Base-by-base conservation (phyloP, 2,888 invertebrate genomes). In the Boloria euphrosyne region DNA sequence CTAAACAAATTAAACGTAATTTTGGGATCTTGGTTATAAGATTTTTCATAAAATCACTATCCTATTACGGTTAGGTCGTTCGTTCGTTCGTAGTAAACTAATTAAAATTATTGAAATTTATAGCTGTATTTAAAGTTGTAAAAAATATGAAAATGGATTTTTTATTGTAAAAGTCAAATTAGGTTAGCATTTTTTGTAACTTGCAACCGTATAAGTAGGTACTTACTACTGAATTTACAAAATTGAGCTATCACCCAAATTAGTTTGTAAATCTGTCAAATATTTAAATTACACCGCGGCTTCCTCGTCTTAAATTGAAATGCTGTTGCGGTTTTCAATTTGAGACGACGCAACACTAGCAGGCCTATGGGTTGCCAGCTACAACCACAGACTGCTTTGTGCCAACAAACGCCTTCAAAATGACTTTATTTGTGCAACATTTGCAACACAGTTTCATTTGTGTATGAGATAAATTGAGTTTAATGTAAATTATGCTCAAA, bases 271-370 rank as follows among this genome's bases (percentile, higher is more conserved):
- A 61, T 66, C 68, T 82, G 86, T 86, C 89, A 87, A 89, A 87
- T 84, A 86, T 87, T 85, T 86, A 86, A 87, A 89, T 89, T 87
- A 76, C 73, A 65, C 68, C 70, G 76, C 77, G 78, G 82, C 85
- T 88, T 88, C 86, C 87, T 87, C 75, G 77, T 86, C 79, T 79
- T 74, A 81, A 80, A 89, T 89, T 89, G 89, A 84, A 85, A 59
- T 59, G 38, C 31, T 49, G 27, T 59, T 87, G 87, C 81, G 89
- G 88, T 88, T 86, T 77, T 71, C 73, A 73, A 85, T 85, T 80
- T 78, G 76, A 84, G 72, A 75, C 74, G 70, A 77, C 76, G 82
- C 85, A 80, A 83, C 77, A 68, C 69, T 67, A 38, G 52, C 50
- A 46, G 52, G 47, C 46, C 58, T 58, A 53, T 64, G 58, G 62